These are phyloP conservation scores for Micrasema minimum DNA, from an alignment of 1,140 invertebrate genomes.

Conservation along the genomic window DNA sequence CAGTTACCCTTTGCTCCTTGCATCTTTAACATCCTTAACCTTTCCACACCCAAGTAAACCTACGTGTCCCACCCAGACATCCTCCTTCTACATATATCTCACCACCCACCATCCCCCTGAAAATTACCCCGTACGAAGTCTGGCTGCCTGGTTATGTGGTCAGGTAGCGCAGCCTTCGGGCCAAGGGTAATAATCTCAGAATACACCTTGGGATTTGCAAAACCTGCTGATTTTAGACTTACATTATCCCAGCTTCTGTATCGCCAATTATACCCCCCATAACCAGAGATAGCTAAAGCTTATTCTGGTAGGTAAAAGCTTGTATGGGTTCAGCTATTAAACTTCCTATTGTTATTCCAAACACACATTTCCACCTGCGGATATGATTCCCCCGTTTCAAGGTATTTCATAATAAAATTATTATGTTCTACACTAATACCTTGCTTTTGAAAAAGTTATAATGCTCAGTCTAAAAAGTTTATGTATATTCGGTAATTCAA, in stretches of 20 bases:
- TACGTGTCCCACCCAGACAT: constrained; percentile 4
- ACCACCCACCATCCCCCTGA: not conserved
- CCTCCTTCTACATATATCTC: constrained; percentile 8
- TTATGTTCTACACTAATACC: not conserved
- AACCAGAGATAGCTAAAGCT: constrained; percentile 9
- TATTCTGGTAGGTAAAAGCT: not conserved
- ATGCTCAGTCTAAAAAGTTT: no score
- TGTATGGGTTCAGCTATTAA: not conserved
- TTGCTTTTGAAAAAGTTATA: no score
- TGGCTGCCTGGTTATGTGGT: constrained; percentile 26
- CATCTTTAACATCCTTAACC: constrained; percentile 36
- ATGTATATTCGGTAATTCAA: no score
- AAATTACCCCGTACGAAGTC: constrained; percentile 23
- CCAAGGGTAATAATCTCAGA: constrained; percentile 34
- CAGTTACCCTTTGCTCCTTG: constrained; percentile 20
- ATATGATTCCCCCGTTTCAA: constrained; percentile 23
- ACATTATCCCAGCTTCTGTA: constrained; percentile 19
- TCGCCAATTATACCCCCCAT: constrained; percentile 22
- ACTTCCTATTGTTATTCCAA: constrained; percentile 16
- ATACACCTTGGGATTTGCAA: constrained; percentile 35
- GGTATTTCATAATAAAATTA: not conserved
- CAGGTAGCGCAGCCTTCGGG: constrained; percentile 21
- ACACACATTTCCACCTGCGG: not conserved
- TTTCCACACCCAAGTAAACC: constrained; percentile 18
- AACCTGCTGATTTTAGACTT: constrained; percentile 35